Base-by-base conservation (phyloP, 2,888 invertebrate species). In the Choristoneura rosaceana region DNA sequence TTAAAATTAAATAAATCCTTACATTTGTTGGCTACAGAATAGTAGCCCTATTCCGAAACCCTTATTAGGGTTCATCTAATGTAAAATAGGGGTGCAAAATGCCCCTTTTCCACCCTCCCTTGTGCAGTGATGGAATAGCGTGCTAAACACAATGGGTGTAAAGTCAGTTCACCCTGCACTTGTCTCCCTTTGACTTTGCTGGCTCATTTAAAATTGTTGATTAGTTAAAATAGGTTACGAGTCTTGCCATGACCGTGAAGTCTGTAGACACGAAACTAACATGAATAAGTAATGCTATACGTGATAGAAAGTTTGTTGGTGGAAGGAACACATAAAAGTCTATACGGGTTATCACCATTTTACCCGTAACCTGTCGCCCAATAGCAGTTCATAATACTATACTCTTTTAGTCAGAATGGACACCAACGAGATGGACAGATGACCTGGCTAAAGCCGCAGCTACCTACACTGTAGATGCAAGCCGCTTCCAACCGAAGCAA, bases 1-100 rank as follows among this genome's bases (percentile, higher is more conserved):
- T 70, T 66, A 61, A 71, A 71, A 67, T 67, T 62, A 70, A 74
- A 70, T 63, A 71, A 71, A 63, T 34, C 43, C 55, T 64, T 50
- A 50, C 71, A 68, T 68, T 68, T 67, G 67, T 63, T 58, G n/a
- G 71, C 62, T 67, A 58, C 68, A 68, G 62, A 41, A 64, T 55
- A 41, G 50, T 14, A 64, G 64, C 64, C 64, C 64, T 47, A n/a
- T 58, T 67, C 45, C 45, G 25, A 62, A 71, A 58, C 71, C 71
- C 71, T 71, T 71, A 71, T 71, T 71, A 71, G 70, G 62, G 61
- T 55, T 34, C 47, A 45, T 55, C 66, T 71, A 71, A 67, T 68
- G 62, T 67, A 68, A 52, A 50, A 62, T 15, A 58, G 62, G 70
- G 71, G 71, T 63, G 67, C 67, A 47, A 70, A 71, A 38, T 71